Base-by-base conservation (phyloP, 2,888 invertebrate species). In the Esperia sulphurella region DNA sequence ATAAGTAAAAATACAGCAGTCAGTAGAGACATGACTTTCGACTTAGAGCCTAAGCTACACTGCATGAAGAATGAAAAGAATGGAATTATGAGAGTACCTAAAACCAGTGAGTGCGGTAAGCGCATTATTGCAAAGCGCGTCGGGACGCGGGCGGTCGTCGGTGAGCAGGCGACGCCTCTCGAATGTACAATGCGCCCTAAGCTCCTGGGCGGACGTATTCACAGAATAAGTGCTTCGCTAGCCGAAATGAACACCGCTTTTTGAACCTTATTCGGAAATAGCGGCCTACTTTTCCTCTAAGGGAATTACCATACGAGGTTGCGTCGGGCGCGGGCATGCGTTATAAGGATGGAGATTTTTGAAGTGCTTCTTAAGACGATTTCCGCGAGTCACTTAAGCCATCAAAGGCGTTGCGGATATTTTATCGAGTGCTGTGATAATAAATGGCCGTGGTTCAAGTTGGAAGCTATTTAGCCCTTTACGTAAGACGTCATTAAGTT, bases 111-210 rank as follows among this genome's bases (percentile, higher is more conserved):
- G 77, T 69, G 72, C 71, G 76, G 69, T 85, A 86, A 86, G 85
- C 81, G 86, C 80, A 86, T 86, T 87, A 88, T 77, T 79, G 81
- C 79, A 76, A 73, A 83, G 76, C 71, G 74, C 68, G 64, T 59
- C 59, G 66, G 63, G 67, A 59, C 69, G 59, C 52, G 59, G 65
- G 69, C 68, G 59, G 65, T 57, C 68, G 70, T 71, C 63, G 67
- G 67, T 56, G 60, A 62, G 65, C 55, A 67, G 64, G 64, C 68
- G 71, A 83, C 79, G 81, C 72, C 65, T 60, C 68, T 69, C 77
- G 85, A 79, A 85, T 85, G 71, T 84, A 83, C 83, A 85, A 86
- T 85, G 76, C 66, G 72, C 67, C 65, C 72, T 83, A 80, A 83
- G 81, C 81, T 80, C 72, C 61, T 64, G 58, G 67, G 71, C 74